Conservation (phyloP, 2,113 vertebrate species). For the Brachyistius frenatus region DNA sequence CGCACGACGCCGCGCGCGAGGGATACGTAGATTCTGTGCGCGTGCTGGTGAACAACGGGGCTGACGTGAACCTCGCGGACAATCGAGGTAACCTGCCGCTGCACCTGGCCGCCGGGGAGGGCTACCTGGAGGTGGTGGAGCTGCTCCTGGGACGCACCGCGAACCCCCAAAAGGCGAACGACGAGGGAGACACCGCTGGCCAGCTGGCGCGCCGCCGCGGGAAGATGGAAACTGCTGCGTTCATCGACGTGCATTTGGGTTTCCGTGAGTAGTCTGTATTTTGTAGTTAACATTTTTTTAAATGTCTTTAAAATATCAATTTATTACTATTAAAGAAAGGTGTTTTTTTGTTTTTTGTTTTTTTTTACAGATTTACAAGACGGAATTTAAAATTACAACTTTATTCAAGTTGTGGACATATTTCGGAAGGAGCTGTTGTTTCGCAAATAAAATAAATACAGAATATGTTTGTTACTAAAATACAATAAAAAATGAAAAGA, state of each 20-base stretch:
- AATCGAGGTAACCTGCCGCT: constrained; percentile 89
- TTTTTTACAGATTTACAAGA: no score
- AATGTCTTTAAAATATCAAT: no score
- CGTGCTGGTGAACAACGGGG: constrained; percentile 85
- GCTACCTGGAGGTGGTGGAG: constrained; percentile 86
- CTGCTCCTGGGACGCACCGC: constrained; percentile 82
- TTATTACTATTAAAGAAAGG: no score
- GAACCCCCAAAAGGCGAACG: constrained; percentile 82
- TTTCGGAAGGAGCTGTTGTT: no score
- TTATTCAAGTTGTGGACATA: no score
- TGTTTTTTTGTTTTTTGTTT: no score
- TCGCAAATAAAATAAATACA: no score
- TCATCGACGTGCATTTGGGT: constrained; percentile 68
- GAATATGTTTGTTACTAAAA: no score
- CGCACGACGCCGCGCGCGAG: constrained; percentile 92
- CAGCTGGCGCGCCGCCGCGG: constrained; percentile 84
- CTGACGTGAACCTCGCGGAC: constrained; percentile 89
- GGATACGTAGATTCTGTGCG: constrained; percentile 89
- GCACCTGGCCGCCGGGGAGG: constrained; percentile 90
- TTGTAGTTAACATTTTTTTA: no score
- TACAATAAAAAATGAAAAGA: no score
- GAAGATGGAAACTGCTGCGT: constrained; percentile 74
- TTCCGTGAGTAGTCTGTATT: constrained; percentile 5
- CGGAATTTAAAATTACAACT: no score
- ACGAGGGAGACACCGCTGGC: constrained; percentile 83